phyloP scores from a whole-genome alignment of 1,140 invertebrate species.

The Heliconius hewitsoni region DNA sequence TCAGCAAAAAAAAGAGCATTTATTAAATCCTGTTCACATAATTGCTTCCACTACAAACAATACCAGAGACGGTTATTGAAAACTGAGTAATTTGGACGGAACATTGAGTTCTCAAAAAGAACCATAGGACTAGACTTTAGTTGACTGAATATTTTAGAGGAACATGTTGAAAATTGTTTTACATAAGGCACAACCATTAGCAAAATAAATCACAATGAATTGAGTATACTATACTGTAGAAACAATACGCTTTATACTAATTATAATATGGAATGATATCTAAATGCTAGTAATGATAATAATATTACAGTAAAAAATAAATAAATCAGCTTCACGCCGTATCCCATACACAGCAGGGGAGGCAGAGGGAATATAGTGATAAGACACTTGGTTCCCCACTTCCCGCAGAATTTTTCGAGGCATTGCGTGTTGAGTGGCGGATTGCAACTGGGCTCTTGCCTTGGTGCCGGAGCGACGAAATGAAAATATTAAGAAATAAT shows the following conservation, averaged over 20 bases:
- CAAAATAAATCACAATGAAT: constrained; percentile 30
- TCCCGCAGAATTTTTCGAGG: too few species aligned
- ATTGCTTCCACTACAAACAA: constrained; percentile 25
- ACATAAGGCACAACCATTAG: constrained; percentile 76
- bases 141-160: constrained; percentile 57
- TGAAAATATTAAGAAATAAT: too few species aligned
- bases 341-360: too few species aligned
- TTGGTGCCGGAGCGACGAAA: too few species aligned
- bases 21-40: constrained; percentile 45
- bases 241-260: constrained; percentile 12
- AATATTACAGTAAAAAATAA: neutral
- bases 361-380: too few species aligned
- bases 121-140: constrained; percentile 72
- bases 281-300: constrained; percentile 23
- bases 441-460: too few species aligned
- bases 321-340: too few species aligned
- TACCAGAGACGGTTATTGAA: constrained; percentile 42
- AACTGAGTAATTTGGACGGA: constrained; percentile 78
- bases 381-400: too few species aligned
- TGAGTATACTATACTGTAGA: constrained; percentile 18
- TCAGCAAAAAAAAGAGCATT: constrained; percentile 39
- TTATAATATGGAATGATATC: constrained; percentile 28
- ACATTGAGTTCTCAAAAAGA: constrained; percentile 60
- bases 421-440: too few species aligned
- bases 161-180: constrained; percentile 59